Evolutionary conservation across 2,113 vertebrate genomes (phyloP).

Genomic region (Gasterosteus nipponicus): DNA sequence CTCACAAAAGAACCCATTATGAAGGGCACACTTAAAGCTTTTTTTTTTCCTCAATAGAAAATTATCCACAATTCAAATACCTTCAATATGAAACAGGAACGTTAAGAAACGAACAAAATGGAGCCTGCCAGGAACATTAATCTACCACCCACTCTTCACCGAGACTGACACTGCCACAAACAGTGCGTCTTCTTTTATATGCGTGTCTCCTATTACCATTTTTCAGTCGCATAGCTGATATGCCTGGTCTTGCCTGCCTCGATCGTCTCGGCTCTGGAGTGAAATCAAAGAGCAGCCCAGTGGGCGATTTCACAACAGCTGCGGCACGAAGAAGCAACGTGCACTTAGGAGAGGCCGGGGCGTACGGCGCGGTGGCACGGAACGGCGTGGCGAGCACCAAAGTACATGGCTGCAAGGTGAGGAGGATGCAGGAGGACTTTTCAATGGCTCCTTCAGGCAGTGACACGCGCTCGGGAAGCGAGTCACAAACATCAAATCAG

Average conservation of each 20-base stretch:
- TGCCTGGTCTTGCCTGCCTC: conserved; percentile 85
- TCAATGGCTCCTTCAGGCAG: too few relatives aligned
- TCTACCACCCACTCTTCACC: conserved; percentile 75
- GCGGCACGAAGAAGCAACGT: conserved; percentile 55
- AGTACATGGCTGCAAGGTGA: too few relatives aligned
- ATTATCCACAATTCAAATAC: conserved; percentile 66
- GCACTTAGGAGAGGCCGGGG: conserved; percentile 60
- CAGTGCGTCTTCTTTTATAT: conserved; percentile 78
- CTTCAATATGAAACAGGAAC: conserved; percentile 55
- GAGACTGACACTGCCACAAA: conserved; percentile 67
- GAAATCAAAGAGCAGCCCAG: conserved; percentile 80
- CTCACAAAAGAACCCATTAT: conserved; percentile 51
- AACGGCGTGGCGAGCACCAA: conserved; percentile 37
- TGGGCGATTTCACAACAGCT: conserved; percentile 82
- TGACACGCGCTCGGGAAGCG: too few relatives aligned
- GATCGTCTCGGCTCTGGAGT: conserved; percentile 69
- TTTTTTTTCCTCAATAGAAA: conserved; percentile 56
- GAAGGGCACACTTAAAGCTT: conserved; percentile 60
- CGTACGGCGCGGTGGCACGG: conserved; percentile 26
- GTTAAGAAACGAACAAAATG: conserved; percentile 75
- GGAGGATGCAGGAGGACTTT: too few relatives aligned
- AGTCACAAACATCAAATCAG: too few relatives aligned
- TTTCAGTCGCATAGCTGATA: conserved; percentile 81
- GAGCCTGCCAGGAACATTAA: conserved; percentile 69
- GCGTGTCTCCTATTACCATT: conserved; percentile 76